phyloP scores from a whole-genome alignment of 2,888 invertebrate genomes.

The Oithona nana region DNA sequence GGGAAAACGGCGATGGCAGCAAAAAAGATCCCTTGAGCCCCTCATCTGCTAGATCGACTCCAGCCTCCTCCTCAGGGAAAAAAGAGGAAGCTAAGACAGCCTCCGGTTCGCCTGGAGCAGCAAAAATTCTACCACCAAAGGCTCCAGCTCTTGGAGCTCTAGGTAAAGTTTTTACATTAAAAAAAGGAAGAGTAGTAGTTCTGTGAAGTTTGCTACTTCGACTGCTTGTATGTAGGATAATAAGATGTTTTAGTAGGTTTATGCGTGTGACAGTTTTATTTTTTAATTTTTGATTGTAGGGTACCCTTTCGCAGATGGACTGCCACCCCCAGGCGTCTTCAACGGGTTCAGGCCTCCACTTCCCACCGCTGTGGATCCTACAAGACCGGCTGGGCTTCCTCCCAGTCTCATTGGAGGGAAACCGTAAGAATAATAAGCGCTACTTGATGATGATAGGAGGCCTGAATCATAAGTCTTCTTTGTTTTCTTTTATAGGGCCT shows the following conservation, averaged over 20 bases:
- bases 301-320: slow-evolving; percentile 2
- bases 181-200: too few relatives aligned
- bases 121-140: slow-evolving; percentile 11
- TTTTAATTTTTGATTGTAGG: background rate
- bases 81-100: background rate
- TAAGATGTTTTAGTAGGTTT: background rate
- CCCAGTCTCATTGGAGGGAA: slow-evolving; percentile 40
- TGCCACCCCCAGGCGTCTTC: slow-evolving; percentile 1
- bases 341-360: slow-evolving; percentile 9
- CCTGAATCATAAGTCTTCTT: background rate
- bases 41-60: slow-evolving; percentile 14
- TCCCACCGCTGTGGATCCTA: slow-evolving; percentile 6
- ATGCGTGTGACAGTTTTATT: background rate
- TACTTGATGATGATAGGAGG: background rate
- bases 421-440: slow-evolving; percentile 45
- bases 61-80: background rate
- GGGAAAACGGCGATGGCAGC: background rate
- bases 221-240: too few relatives aligned
- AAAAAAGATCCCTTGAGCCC: slow-evolving; percentile 1
- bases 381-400: background rate
- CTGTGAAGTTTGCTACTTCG: too few relatives aligned
- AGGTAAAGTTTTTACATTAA: too few relatives aligned
- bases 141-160: background rate
- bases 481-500: slow-evolving; percentile 42
- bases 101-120: background rate